phyloP scores from a whole-genome alignment of 2,113 vertebrate species.

The Vulpes ferrilata region DNA sequence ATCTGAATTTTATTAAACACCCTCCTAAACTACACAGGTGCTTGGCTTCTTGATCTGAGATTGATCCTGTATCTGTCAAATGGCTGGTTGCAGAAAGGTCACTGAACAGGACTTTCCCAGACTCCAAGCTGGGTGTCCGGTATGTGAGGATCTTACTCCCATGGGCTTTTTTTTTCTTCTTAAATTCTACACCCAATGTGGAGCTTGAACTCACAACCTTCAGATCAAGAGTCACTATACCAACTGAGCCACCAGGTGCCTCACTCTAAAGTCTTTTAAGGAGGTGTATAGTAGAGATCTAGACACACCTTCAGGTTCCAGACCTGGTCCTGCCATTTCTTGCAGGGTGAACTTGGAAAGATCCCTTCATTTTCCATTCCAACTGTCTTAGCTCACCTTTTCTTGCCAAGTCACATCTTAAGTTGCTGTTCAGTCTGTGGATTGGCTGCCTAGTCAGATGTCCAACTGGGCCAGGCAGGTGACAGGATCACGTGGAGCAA shows the following conservation, averaged over 20 bases:
- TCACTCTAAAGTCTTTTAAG: not conserved
- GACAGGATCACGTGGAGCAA: not conserved
- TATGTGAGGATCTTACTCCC: not conserved
- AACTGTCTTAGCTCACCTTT: not conserved
- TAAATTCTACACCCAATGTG: not conserved
- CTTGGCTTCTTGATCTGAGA: not conserved
- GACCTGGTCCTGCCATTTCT: not conserved
- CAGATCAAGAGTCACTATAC: not conserved
- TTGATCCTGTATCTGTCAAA: not conserved
- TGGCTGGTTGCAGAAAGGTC: not conserved
- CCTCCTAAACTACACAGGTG: not conserved
- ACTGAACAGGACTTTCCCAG: not conserved
- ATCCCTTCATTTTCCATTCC: not conserved
- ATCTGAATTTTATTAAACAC: slow-evolving; percentile 8
- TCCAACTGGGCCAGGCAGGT: not conserved
- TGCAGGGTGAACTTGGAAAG: not conserved
- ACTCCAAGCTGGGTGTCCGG: not conserved
- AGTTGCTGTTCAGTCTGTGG: not conserved
- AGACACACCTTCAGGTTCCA: not conserved
- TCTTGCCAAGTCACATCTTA: slow-evolving; percentile 1
- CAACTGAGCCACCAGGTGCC: not conserved
- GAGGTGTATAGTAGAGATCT: not conserved
- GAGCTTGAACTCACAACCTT: not conserved
- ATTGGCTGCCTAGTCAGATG: not conserved
- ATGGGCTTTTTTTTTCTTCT: not conserved